A percentile compares a stretch with the other conserved stretches of the same genome.
Conservation (phyloP, 2,888 invertebrate species). For the Lasioglossum calceatum region DNA sequence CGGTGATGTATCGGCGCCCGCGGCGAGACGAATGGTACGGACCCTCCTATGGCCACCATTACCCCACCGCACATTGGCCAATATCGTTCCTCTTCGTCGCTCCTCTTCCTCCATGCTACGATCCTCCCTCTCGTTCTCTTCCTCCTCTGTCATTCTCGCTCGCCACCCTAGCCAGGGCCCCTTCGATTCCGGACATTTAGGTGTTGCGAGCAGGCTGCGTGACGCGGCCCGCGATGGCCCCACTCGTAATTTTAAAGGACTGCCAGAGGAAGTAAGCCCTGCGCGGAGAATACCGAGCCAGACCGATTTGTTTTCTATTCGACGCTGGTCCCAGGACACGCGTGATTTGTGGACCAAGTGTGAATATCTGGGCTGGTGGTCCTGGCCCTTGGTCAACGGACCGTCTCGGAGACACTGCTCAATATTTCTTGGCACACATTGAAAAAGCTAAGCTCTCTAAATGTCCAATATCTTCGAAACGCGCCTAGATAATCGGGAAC, state of each 20-base stretch:
- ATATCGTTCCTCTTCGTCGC: conserved; percentile 70
- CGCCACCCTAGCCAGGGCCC: conserved; percentile 26
- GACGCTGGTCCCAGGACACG: conserved; percentile 2
- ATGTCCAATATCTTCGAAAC: background rate
- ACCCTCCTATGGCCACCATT: conserved; percentile 80
- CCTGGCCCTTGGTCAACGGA: background rate
- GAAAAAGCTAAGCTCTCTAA: background rate
- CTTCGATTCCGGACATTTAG: conserved; percentile 60
- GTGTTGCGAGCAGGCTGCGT: conserved; percentile 55
- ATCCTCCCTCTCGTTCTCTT: background rate
- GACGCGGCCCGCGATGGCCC: conserved; percentile 59
- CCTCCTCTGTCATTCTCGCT: conserved; percentile 23
- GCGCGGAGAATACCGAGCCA: conserved; percentile 42
- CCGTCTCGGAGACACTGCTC: background rate
- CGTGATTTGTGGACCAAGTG: conserved; percentile 49
- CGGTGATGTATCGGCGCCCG: conserved; percentile 83
- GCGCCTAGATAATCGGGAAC: background rate
- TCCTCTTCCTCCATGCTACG: conserved; percentile 21
- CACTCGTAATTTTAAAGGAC: conserved; percentile 65
- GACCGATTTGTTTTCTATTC: conserved; percentile 58
- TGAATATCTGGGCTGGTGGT: conserved; percentile 33
- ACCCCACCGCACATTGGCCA: conserved; percentile 80
- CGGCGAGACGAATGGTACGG: conserved; percentile 82
- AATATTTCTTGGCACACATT: background rate
- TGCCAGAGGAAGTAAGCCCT: conserved; percentile 35